Evolutionary conservation across 2,888 invertebrate genomes (phyloP), one percentile per base, ranked within the genome.

Genomic region (Coecobrya sp.): DNA sequence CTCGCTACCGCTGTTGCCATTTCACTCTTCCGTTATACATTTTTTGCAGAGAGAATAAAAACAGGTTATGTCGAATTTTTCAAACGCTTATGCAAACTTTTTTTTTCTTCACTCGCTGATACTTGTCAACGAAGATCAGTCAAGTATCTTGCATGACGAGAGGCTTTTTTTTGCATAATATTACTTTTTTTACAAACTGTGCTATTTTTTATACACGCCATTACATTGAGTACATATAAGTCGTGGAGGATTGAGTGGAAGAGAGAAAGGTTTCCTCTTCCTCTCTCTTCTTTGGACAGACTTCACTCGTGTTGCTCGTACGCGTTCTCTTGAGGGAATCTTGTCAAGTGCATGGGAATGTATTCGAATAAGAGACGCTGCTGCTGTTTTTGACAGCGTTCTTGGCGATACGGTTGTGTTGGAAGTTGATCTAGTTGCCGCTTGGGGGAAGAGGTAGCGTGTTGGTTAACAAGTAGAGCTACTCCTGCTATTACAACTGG

Each of bases 261-360:
- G 68, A 16, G 36, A 70, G 59, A 59, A 59, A 59, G 59, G n/a
- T 19, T 22, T 65, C 7, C 36, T 36, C 3, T 36, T 36, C 36
- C 3, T 36, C n/a, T n/a, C n/a, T n/a, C n/a, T n/a, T n/a, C n/a
- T n/a, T n/a, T n/a, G n/a, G 36, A 65, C 65, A 13, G 16, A 25
- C 13, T 65, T 27, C 13, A 4, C 11, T 22, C 4, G 0, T 7
- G 1, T 0, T n/a, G 42, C 16, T 73, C 27, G 49, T 52, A 1
- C n/a, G 49, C 76, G 76, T 76, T 49, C 76, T 76, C 76, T 76
- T 76, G 76, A 76, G 76, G 76, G 49, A 76, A 76, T 27, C 76
- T 76, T 52, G 22, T 49, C 76, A 76, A 76, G 27, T 73, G 73
- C 73, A 42, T 36, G 4, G 16, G 49, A 8, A 1, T 2, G 36